Base-by-base conservation (phyloP, 2,888 invertebrate genomes). In the Yponomeuta cagnagella region DNA sequence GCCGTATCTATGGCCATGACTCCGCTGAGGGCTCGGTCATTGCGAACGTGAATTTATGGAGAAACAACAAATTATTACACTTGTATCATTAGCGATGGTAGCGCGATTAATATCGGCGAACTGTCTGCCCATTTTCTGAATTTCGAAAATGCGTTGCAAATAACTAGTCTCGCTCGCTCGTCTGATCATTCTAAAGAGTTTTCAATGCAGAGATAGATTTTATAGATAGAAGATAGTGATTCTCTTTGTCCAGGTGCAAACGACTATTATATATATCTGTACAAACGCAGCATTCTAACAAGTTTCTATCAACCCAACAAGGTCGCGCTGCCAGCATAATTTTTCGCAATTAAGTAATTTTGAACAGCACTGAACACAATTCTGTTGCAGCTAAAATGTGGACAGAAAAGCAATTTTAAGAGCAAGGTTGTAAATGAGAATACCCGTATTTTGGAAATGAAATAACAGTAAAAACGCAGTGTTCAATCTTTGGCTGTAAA, bases 1-100 rank as follows among this genome's bases (percentile, higher is more conserved):
- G 74, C 74, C 74, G 75, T 77, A 81, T 79, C 82, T 80, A 79
- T 81, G 85, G 81, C 85, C 86, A 77, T 85, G 86, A 86, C 80
- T 82, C 77, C 79, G 70, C 43, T 63, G 52, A 73, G 74, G 75
- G 75, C 75, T 71, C 74, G 72, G 73, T 73, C 73, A 70, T 68
- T 71, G 69, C 70, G 71, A 72, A 72, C 69, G 48, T 68, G 70
- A 52, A 70, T 33, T 48, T 37, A 69, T 33, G 63, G 37, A 63
- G 67, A 68, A 30, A n/a, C 68, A 68, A 30, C 48, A 9, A 48
- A 48, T 30, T 52, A 68, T 52, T 15, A 68, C 30, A 68, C 48
- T 52, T 48, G 10, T 52, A 68, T 52, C 31, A 67, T n/a, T 67
- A n/a, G 15, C 52, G 52, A 58, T 58, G 52, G 52, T 0, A 15